Percentiles rank a stretch among this genome's conserved stretches.
These are phyloP conservation scores for Dryas iulia DNA, from an alignment of 1,140 invertebrate species.

Conservation along the genomic window DNA sequence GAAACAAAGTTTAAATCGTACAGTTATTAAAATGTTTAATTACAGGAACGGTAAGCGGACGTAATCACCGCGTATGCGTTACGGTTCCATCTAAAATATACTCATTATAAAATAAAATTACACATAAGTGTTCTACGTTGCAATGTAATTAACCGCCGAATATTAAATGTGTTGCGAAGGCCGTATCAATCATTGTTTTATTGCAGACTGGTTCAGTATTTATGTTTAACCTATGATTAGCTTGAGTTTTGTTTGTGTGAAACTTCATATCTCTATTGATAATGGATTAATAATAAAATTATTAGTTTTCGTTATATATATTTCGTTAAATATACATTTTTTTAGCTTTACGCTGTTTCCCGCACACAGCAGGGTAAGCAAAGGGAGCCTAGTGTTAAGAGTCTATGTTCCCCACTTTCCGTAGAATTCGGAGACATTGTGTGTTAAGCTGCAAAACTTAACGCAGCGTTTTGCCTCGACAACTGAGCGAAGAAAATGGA, in stretches of 20 bases:
- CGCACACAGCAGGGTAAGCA: too few relatives aligned
- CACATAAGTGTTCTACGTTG: slow-evolving; percentile 49
- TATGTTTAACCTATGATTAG: neutral
- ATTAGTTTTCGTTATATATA: too few relatives aligned
- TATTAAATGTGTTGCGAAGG: slow-evolving; percentile 31
- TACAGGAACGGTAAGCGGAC: slow-evolving; percentile 72
- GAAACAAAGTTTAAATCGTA: slow-evolving; percentile 44
- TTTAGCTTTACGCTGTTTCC: too few relatives aligned
- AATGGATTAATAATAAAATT: too few relatives aligned
- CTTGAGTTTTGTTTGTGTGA: neutral
- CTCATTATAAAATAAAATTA: slow-evolving; percentile 66
- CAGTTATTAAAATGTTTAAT: slow-evolving; percentile 78
- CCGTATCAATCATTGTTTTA: slow-evolving; percentile 14
- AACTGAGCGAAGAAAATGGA: too few relatives aligned
- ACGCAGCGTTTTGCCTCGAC: too few relatives aligned
- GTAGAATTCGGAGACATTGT: too few relatives aligned
- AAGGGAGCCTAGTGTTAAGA: too few relatives aligned
- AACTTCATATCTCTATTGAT: too few relatives aligned
- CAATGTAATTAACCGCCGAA: slow-evolving; percentile 58
- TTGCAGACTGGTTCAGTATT: neutral
- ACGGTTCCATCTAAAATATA: slow-evolving; percentile 69
- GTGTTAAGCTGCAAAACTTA: too few relatives aligned
- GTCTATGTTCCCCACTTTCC: too few relatives aligned
- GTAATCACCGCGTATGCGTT: slow-evolving; percentile 63
- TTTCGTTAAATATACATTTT: too few relatives aligned